Evolutionary conservation across 2,888 invertebrate genomes (phyloP).

Genomic region (Stenoptilia bipunctidactyla): DNA sequence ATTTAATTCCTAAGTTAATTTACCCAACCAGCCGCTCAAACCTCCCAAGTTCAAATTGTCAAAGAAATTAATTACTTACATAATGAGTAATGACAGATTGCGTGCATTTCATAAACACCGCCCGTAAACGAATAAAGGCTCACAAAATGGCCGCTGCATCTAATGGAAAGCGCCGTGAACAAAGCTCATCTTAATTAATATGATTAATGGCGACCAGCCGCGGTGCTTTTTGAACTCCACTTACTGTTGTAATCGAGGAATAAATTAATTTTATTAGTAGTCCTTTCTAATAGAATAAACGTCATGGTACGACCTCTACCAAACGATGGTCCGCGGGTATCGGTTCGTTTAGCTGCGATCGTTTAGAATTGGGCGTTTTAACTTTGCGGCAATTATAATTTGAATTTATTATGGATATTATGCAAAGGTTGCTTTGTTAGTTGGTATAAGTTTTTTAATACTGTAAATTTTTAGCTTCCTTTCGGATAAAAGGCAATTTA

Average conservation of each 20-base stretch:
- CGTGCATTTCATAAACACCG: slow-evolving; percentile 2
- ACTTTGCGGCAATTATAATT: slow-evolving; percentile 56
- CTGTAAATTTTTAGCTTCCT: too few relatives aligned
- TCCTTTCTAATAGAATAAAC: slow-evolving; percentile 61
- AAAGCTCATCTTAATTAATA: slow-evolving; percentile 68
- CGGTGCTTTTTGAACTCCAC: slow-evolving; percentile 57
- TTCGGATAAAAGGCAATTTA: too few relatives aligned
- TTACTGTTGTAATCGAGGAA: slow-evolving; percentile 65
- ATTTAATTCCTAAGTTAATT: background rate
- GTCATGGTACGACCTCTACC: slow-evolving; percentile 32
- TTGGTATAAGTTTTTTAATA: too few relatives aligned
- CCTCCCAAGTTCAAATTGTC: too few relatives aligned
- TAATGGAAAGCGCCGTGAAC: slow-evolving; percentile 53
- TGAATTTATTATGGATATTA: slow-evolving; percentile 54
- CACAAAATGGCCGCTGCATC: slow-evolving; percentile 22
- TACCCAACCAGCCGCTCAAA: too few relatives aligned
- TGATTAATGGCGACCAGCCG: slow-evolving; percentile 59
- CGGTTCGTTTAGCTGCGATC: slow-evolving; percentile 52
- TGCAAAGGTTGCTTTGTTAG: too few relatives aligned
- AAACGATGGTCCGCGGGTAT: slow-evolving; percentile 32
- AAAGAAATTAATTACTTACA: background rate
- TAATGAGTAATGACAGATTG: slow-evolving; percentile 1
- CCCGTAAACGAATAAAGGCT: slow-evolving; percentile 4
- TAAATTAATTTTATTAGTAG: slow-evolving; percentile 68
- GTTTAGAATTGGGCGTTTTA: slow-evolving; percentile 63